These are phyloP conservation scores for Lamproptera curius DNA, from an alignment of 2,888 invertebrate species.

Conservation along the genomic window DNA sequence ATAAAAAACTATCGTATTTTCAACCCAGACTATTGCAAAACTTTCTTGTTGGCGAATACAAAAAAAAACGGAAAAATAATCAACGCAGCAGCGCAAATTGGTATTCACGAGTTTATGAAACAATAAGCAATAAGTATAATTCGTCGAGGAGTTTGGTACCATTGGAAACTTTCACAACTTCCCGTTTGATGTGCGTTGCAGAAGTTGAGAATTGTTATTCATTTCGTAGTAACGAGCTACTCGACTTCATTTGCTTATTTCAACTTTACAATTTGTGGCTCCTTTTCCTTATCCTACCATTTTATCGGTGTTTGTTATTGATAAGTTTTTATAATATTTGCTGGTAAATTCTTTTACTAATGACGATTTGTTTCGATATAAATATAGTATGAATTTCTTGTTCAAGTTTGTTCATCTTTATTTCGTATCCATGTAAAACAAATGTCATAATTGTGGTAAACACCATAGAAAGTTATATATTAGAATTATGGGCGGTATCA, in stretches of 20 bases:
- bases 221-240: not conserved
- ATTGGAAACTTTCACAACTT: conserved; percentile 8
- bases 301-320: not conserved
- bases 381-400: not conserved
- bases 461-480: too few species aligned
- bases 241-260: not conserved
- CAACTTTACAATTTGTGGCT: not conserved
- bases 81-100: conserved; percentile 21
- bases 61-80: not conserved
- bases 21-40: too few species aligned
- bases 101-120: conserved; percentile 17
- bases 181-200: conserved; percentile 1
- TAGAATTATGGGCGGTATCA: too few species aligned
- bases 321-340: not conserved
- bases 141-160: conserved; percentile 17
- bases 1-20: too few species aligned
- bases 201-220: conserved; percentile 5
- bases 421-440: not conserved
- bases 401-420: not conserved
- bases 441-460: too few species aligned
- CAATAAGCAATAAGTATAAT: conserved; percentile 21
- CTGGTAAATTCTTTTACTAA: not conserved
- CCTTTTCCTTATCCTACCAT: not conserved
- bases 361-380: not conserved
- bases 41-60: too few species aligned